Evolutionary conservation across 2,797 vertebrate genomes (phyloP), one percentile per base, ranked within the genome.

Genomic region (Otus scops): DNA sequence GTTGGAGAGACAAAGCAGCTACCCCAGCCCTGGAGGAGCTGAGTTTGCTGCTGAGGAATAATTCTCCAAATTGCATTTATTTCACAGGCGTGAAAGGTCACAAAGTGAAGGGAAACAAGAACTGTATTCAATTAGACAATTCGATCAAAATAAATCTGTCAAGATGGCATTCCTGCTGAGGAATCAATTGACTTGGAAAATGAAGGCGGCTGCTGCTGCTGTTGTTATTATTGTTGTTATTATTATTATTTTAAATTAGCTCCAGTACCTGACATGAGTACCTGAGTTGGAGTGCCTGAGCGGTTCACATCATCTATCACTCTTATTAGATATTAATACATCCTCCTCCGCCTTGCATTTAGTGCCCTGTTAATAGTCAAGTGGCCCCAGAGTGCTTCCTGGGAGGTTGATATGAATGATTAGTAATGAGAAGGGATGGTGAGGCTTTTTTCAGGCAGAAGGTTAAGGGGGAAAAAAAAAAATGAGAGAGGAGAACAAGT

Each of bases 111-210:
- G 96, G 94, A 97, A 97, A 95, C 79, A 91, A 95, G 96, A 97
- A 92, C 81, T 92, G 92, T 92, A 94, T 97, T 98, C 97, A 97
- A 96, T 97, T 98, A 98, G 97, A 96, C 95, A 97, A 96, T 91
- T 98, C 21, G 80, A 98, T 98, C 98, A 98, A 97, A 97, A 97
- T 96, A 97, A 96, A 97, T 97, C 97, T 97, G 96, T 98, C 97
- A 97, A 95, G 94, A 96, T 97, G 96, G 96, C 96, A 96, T 97
- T 95, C 95, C 92, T 97, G 96, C 96, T 96, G 71, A 93, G 93
- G 91, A 97, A 97, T 97, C 95, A 95, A 92, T 97, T 97, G 91
- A 47, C 47, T 92, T 87, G 85, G 79, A 95, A 96, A 97, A 97
- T 94, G 92, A 95, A 94, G 93, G 92, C 88, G 91, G 94, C 95